Percentiles rank a stretch among this genome's conserved stretches.
Evolutionary conservation across 2,888 invertebrate species (phyloP).

Genomic region (Aporophyla nigra): DNA sequence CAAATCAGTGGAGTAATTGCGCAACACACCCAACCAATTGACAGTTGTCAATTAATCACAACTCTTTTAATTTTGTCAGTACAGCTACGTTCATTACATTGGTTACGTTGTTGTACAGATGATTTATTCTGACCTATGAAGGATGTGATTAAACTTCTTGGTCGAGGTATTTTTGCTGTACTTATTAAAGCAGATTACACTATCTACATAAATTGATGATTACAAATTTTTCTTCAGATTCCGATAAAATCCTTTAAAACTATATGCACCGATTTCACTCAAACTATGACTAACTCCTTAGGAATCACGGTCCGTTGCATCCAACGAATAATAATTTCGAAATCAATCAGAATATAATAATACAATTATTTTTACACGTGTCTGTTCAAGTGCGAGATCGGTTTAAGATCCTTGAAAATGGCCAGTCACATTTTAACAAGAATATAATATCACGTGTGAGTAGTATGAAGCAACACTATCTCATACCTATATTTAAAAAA

Average conservation of each 20-base stretch:
- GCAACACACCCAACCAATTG: too few species aligned
- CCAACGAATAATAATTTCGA: constrained; percentile 1
- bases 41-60: too few species aligned
- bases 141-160: not conserved
- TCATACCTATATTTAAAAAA: not conserved
- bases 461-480: constrained; percentile 36
- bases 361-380: constrained; percentile 8
- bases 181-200: too few species aligned
- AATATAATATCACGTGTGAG: constrained; percentile 39
- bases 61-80: too few species aligned
- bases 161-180: not conserved
- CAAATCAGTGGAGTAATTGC: too few species aligned
- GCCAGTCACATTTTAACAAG: constrained; percentile 48
- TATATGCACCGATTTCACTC: not conserved
- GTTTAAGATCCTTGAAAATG: constrained; percentile 46
- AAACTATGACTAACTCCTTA: constrained; percentile 27
- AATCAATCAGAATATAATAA: constrained; percentile 34
- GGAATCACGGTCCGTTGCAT: constrained; percentile 13
- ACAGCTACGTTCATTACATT: too few species aligned
- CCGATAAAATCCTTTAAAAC: not conserved
- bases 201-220: not conserved
- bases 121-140: too few species aligned
- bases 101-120: too few species aligned
- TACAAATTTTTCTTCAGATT: not conserved
- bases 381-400: constrained; percentile 13